A percentile compares a stretch with the other conserved stretches of the same genome.
phyloP scores from a whole-genome alignment of 1,140 invertebrate species.

The Cepaea nemoralis region DNA sequence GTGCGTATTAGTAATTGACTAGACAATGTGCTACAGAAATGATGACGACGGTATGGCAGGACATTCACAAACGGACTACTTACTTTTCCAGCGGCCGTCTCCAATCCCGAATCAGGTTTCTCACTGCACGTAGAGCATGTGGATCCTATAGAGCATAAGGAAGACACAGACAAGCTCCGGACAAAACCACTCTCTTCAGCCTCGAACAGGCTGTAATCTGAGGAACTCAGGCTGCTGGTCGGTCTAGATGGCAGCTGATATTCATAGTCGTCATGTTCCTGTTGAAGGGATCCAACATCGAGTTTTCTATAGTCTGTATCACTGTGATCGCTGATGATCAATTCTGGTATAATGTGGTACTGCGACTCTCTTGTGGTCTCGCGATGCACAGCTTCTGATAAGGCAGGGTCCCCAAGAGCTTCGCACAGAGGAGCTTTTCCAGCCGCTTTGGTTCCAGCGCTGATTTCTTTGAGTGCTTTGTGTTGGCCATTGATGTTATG shows the following conservation, averaged over 20 bases:
- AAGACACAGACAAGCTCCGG: constrained; percentile 12
- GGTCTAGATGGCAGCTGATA: not conserved
- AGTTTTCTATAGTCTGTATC: not conserved
- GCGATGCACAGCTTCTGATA: not conserved
- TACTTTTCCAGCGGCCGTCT: not conserved
- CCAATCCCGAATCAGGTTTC: not conserved
- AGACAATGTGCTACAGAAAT: too few relatives aligned
- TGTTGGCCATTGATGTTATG: not conserved
- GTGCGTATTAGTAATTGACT: too few relatives aligned
- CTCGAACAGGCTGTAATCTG: not conserved
- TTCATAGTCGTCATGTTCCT: not conserved
- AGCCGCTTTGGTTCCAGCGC: too few relatives aligned
- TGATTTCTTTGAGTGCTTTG: not conserved
- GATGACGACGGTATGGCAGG: too few relatives aligned
- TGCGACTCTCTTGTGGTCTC: not conserved
- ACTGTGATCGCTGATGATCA: constrained; percentile 34
- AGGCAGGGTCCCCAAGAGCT: too few relatives aligned
- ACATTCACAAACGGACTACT: too few relatives aligned
- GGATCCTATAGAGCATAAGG: constrained; percentile 23
- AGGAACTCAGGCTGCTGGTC: not conserved
- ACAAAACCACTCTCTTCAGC: not conserved
- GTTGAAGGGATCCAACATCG: not conserved
- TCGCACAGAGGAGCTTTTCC: not conserved
- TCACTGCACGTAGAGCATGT: constrained; percentile 31
- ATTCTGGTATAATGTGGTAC: constrained; percentile 6